Evolutionary conservation across 2,797 vertebrate species (phyloP).

Genomic region (Melanotaenia maccullochi): DNA sequence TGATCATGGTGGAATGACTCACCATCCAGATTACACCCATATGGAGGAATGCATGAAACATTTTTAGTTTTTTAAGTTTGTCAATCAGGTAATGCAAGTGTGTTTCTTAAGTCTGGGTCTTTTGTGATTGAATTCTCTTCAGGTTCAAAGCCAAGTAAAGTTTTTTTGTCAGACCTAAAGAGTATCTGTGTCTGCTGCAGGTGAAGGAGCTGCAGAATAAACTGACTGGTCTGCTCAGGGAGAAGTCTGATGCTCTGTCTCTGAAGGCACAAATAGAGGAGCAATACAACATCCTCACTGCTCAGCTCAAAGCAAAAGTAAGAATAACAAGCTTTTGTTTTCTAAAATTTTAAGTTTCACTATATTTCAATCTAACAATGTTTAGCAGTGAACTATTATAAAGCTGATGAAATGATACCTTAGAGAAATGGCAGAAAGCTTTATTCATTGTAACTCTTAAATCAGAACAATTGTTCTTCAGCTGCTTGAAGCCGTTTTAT

Average conservation of each 20-base stretch:
- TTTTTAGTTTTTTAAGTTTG: neutral
- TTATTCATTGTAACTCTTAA: neutral
- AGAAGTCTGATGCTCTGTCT: slow-evolving; percentile 52
- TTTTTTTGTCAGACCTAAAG: slow-evolving; percentile 11
- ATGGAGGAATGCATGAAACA: neutral
- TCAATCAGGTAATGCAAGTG: neutral
- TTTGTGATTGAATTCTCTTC: neutral
- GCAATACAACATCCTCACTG: slow-evolving; percentile 70
- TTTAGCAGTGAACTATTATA: neutral
- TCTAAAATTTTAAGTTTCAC: neutral
- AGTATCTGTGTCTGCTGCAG: slow-evolving; percentile 54
- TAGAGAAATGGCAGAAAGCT: neutral
- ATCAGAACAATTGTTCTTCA: neutral
- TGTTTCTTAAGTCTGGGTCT: neutral
- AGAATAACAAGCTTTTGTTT: neutral
- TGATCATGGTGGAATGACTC: no score
- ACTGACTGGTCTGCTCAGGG: slow-evolving; percentile 39
- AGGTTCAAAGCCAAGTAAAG: neutral
- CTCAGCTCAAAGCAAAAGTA: slow-evolving; percentile 83
- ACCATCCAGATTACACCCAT: neutral
- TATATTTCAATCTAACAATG: neutral
- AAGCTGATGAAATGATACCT: neutral
- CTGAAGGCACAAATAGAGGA: slow-evolving; percentile 79
- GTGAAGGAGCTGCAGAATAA: slow-evolving; percentile 54
- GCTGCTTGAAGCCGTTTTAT: slow-evolving; percentile 4